Base-by-base conservation (phyloP, 2,888 invertebrate species). In the Acleris emargana region DNA sequence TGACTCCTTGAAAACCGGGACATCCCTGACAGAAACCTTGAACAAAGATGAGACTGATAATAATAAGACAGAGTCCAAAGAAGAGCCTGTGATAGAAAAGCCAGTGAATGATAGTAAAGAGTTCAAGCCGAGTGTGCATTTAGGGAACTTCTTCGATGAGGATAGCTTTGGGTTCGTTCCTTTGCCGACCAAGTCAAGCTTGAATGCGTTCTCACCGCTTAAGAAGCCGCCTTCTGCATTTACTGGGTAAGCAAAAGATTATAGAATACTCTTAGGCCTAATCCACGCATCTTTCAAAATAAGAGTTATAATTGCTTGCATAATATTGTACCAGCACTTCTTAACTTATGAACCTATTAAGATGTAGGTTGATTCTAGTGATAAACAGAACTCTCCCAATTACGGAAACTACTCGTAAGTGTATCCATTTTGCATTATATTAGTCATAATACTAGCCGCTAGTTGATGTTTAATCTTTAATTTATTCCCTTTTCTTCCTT, bases 91-190 rank as follows among this genome's bases (percentile, higher is more conserved):
- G n/a, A 69, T 74, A 32, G 73, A 71, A n/a, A 74, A 73, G 42
- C 68, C 67, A 6, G 58, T 60, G n/a, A 80, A 81, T 54, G 72
- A 69, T 28, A 73, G 72, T 13, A 81, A 82, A 18, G 84, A 86
- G 52, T 94, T 94, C 68, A 89, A 84, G 59, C 94, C 94, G 2
- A 94, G 94, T 75, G 92, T 88, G 11, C 93, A 90, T 72, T 69
- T 94, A 38, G 93, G 90, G 17, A 85, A 82, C 45, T 87, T 87
- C 69, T 88, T 89, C 69, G 94, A 93, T 71, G 83, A 79, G 64
- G 89, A 89, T 51, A 80, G 77, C 51, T 84, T 89, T 67, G 88
- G 91, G 70, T 72, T 76, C 5, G 66, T 68, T 0, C 78, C 82
- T 0, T 63, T 69, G 0, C 79, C 82, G 0, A 80, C 82, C 0